A percentile compares a stretch with the other conserved stretches of the same genome.
These are phyloP conservation scores for Aphrophora alni DNA, from an alignment of 2,888 invertebrate genomes.

Conservation along the genomic window DNA sequence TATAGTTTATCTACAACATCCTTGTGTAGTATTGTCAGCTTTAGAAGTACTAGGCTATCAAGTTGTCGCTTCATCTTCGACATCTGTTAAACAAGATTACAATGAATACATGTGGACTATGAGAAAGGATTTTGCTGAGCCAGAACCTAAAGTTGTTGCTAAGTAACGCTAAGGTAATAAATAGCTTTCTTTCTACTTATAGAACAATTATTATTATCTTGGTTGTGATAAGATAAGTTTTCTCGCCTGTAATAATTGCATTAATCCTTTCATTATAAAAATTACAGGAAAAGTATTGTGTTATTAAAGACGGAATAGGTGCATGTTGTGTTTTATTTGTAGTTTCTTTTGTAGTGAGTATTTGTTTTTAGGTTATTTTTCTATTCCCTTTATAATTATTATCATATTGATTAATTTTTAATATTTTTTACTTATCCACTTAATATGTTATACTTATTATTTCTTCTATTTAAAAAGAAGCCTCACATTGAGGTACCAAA, in stretches of 20 bases:
- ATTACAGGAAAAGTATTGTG: not conserved
- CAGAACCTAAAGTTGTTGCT: conserved; percentile 66
- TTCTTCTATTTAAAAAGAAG: no score
- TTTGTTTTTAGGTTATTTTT: no score
- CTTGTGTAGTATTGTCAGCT: conserved; percentile 85
- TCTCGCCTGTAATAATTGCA: no score
- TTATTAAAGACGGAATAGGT: not conserved
- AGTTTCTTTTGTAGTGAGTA: not conserved
- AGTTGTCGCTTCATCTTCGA: conserved; percentile 86
- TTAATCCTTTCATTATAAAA: no score
- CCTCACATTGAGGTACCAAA: no score
- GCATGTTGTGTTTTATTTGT: not conserved
- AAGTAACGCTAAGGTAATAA: conserved; percentile 21
- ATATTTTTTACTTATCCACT: no score
- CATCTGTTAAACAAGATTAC: conserved; percentile 85
- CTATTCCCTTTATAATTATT: no score
- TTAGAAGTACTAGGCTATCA: conserved; percentile 88
- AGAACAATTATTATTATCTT: not conserved
- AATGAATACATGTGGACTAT: conserved; percentile 95
- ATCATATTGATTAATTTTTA: no score
- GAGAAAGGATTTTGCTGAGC: conserved; percentile 86
- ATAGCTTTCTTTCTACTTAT: not conserved
- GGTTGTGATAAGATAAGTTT: not conserved
- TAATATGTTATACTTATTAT: no score
- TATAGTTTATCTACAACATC: conserved; percentile 86